A percentile compares a stretch with the other conserved stretches of the same genome.
Conservation (phyloP, 2,113 vertebrate species). For the Clarias batrachus region DNA sequence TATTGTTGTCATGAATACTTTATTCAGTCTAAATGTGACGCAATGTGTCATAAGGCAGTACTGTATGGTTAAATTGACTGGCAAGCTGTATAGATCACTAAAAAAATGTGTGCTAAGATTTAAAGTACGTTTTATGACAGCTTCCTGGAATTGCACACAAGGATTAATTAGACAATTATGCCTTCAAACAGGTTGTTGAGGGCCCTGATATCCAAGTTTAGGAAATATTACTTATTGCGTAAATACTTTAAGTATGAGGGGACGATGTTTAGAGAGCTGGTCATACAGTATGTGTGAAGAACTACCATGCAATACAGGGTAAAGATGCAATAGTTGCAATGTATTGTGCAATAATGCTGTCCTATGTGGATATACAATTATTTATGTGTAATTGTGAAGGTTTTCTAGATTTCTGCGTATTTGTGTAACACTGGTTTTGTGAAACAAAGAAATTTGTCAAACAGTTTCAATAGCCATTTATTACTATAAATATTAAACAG, state of each 20-base stretch:
- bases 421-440: background rate
- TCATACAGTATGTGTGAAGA: background rate
- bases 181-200: background rate
- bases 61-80: background rate
- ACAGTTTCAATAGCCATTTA: background rate
- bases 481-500: background rate
- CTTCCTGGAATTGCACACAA: background rate
- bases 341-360: background rate
- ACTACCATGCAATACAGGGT: slow-evolving; percentile 5
- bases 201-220: background rate
- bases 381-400: background rate
- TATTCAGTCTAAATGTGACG: background rate
- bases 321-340: slow-evolving; percentile 9
- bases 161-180: background rate
- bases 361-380: background rate
- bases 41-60: background rate
- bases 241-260: background rate
- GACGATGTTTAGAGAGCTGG: background rate
- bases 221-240: background rate
- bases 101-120: background rate
- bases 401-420: background rate
- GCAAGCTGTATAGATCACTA: background rate
- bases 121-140: background rate
- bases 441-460: background rate
- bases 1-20: background rate